Evolutionary conservation across 2,888 invertebrate species (phyloP).

Genomic region (Acheta domesticus): DNA sequence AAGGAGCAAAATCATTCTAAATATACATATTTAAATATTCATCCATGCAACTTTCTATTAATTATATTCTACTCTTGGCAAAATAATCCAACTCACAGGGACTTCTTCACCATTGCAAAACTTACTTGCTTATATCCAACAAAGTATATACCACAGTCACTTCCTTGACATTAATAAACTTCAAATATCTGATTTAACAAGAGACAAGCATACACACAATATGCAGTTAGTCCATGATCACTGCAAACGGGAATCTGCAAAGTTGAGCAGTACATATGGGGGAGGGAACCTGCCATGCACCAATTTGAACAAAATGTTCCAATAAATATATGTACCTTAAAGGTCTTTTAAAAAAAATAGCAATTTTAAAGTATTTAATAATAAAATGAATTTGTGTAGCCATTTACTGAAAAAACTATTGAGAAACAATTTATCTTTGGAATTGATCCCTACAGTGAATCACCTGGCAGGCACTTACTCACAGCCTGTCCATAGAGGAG

Average conservation of each 20-base stretch:
- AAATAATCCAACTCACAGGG: neutral
- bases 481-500: constrained; percentile 1
- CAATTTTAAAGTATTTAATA: neutral
- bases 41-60: neutral
- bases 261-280: neutral
- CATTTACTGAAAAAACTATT: neutral
- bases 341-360: neutral
- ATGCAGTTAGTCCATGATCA: constrained; percentile 9
- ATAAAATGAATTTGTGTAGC: constrained; percentile 1
- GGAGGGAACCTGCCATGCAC: constrained; percentile 18
- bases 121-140: neutral
- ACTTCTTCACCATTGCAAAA: neutral
- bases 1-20: constrained; percentile 9
- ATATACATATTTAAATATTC: constrained; percentile 4
- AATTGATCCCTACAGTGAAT: neutral
- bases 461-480: constrained; percentile 4
- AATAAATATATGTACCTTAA: neutral
- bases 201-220: neutral
- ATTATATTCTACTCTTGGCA: neutral
- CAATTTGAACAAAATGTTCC: neutral
- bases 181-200: too few relatives aligned
- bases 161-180: too few relatives aligned
- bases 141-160: too few relatives aligned
- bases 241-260: neutral
- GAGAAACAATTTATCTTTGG: neutral